phyloP scores from a whole-genome alignment of 2,888 invertebrate species.

The Loripinus fragilis region DNA sequence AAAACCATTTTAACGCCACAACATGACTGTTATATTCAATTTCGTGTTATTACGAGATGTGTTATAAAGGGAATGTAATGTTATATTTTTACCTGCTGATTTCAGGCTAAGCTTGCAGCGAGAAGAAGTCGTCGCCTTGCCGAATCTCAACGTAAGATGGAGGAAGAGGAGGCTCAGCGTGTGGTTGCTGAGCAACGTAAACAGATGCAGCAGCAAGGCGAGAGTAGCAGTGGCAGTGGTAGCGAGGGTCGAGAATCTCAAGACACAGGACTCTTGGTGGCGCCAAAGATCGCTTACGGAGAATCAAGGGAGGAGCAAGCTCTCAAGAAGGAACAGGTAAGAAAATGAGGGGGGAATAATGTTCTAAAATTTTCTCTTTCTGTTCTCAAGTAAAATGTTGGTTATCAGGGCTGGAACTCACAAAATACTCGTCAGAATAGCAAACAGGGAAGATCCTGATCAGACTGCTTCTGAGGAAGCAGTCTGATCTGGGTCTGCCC shows the following conservation, averaged over 20 bases:
- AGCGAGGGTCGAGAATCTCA: slow-evolving; percentile 33
- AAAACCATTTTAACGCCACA: too few relatives aligned
- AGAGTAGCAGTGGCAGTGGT: slow-evolving; percentile 29
- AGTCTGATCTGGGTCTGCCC: too few relatives aligned
- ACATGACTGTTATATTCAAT: too few relatives aligned
- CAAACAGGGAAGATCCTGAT: too few relatives aligned
- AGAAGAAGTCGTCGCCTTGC: slow-evolving; percentile 69
- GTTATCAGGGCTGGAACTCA: too few relatives aligned
- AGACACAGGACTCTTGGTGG: slow-evolving; percentile 45
- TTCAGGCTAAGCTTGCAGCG: slow-evolving; percentile 77
- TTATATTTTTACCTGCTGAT: too few relatives aligned
- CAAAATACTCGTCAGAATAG: too few relatives aligned
- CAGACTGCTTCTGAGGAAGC: too few relatives aligned
- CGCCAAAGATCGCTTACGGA: slow-evolving; percentile 49
- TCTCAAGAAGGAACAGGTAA: slow-evolving; percentile 79
- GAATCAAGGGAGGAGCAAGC: slow-evolving; percentile 76
- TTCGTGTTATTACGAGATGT: too few relatives aligned
- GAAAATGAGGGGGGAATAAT: not conserved
- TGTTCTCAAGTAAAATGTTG: too few relatives aligned
- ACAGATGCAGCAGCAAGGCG: slow-evolving; percentile 70
- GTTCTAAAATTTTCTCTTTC: too few relatives aligned
- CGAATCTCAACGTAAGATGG: slow-evolving; percentile 71
- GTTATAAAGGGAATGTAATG: too few relatives aligned
- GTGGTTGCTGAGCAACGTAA: slow-evolving; percentile 76
- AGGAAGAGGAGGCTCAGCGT: slow-evolving; percentile 77